phyloP scores from a whole-genome alignment of 92 coral and sea anemone species.

The Epizoanthus illoricatus region DNA sequence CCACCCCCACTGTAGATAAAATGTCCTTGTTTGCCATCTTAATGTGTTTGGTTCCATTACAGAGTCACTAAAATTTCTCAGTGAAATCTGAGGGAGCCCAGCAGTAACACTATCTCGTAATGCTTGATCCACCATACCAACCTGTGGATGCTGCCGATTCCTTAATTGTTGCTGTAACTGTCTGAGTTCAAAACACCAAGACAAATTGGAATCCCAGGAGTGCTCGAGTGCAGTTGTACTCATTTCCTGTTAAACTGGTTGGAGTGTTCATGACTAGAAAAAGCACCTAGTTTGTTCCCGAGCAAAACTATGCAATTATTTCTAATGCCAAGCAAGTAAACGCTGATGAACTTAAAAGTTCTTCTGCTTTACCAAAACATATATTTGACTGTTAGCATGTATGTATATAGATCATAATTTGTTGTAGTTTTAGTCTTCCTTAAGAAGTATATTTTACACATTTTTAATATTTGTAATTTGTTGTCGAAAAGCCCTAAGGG shows the following conservation, averaged over 20 bases:
- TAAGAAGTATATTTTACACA: too few species aligned
- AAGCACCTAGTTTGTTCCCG: background rate
- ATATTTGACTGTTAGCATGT: too few species aligned
- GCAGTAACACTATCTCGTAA: slow-evolving; percentile 26
- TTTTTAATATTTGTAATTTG: too few species aligned
- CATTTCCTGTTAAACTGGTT: slow-evolving; percentile 19
- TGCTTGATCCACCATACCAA: slow-evolving; percentile 42
- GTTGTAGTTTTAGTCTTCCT: too few species aligned
- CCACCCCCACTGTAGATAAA: slow-evolving; percentile 55
- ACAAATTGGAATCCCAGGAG: slow-evolving; percentile 52
- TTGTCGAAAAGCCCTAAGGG: too few species aligned
- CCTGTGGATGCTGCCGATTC: slow-evolving; percentile 40
- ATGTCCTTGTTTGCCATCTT: slow-evolving; percentile 53
- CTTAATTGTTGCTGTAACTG: slow-evolving; percentile 54
- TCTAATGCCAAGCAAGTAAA: slow-evolving; percentile 17
- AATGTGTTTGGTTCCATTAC: slow-evolving; percentile 60
- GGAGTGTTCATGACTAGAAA: slow-evolving; percentile 28
- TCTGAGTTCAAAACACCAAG: slow-evolving; percentile 34
- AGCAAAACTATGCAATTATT: slow-evolving; percentile 32
- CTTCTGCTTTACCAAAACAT: too few species aligned
- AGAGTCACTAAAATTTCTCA: slow-evolving; percentile 50
- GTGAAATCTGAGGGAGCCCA: slow-evolving; percentile 39
- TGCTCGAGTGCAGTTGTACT: slow-evolving; percentile 24
- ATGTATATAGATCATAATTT: too few species aligned
- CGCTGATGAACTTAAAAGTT: background rate